Evolutionary conservation across 2,797 vertebrate genomes (phyloP).

Genomic region (Danionella dracula): DNA sequence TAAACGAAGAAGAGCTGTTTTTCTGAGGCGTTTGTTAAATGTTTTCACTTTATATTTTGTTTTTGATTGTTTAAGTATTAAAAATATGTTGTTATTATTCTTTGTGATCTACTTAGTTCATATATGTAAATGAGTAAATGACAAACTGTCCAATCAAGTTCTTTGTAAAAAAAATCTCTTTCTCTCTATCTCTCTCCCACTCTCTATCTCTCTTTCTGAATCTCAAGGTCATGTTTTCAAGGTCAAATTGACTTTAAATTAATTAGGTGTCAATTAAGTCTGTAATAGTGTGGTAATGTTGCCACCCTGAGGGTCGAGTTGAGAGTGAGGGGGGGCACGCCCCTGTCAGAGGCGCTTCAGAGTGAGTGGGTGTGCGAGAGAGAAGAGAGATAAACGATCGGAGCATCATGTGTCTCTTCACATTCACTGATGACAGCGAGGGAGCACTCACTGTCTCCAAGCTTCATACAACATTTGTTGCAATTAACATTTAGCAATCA

Average conservation of each 20-base stretch:
- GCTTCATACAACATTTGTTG: too few species aligned
- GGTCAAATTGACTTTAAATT: conserved; percentile 77
- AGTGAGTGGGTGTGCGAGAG: conserved; percentile 4
- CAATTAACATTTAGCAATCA: too few species aligned
- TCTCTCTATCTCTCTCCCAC: conserved; percentile 7
- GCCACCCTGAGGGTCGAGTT: conserved; percentile 57
- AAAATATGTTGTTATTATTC: too few species aligned
- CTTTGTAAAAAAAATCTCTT: too few species aligned
- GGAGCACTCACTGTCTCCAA: not conserved
- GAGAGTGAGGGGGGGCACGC: conserved; percentile 52
- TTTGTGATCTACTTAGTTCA: too few species aligned
- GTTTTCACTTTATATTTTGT: too few species aligned
- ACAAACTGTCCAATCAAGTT: too few species aligned
- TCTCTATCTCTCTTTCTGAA: conserved; percentile 39
- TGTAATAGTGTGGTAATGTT: conserved; percentile 73
- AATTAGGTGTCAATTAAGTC: conserved; percentile 76
- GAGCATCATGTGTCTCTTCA: not conserved
- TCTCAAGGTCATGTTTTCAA: conserved; percentile 68
- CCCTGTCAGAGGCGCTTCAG: conserved; percentile 64
- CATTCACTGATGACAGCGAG: not conserved
- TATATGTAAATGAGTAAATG: too few species aligned
- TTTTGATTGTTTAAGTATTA: too few species aligned
- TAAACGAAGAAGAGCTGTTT: too few species aligned
- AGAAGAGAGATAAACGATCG: not conserved
- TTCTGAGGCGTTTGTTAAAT: too few species aligned